A percentile compares a stretch with the other conserved stretches of the same genome.
These are phyloP conservation scores for Pachyramphus minor DNA, from an alignment of 2,113 vertebrate species.

Conservation along the genomic window DNA sequence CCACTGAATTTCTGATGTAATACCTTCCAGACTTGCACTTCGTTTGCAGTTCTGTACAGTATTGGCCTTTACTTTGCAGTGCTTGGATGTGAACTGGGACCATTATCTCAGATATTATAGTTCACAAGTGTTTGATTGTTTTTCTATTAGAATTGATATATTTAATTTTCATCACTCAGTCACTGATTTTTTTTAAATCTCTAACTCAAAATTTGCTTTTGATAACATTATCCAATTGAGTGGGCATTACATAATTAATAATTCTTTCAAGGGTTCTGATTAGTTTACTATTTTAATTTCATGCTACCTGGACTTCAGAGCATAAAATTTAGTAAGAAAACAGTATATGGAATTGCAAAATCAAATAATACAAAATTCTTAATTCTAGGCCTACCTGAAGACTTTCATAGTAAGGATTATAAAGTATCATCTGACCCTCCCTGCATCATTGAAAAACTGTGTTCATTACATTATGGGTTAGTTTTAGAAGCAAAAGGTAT, in stretches of 20 bases:
- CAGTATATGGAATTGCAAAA: not conserved
- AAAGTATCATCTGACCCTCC: conserved; percentile 77
- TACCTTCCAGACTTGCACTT: not conserved
- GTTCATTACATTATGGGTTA: conserved; percentile 86
- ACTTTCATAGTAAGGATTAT: conserved; percentile 85
- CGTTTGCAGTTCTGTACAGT: not conserved
- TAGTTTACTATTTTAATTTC: not conserved
- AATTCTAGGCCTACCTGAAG: conserved; percentile 83
- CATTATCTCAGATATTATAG: not conserved
- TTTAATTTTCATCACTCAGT: not conserved
- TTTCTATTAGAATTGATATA: not conserved
- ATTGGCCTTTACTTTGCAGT: not conserved
- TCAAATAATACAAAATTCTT: not conserved
- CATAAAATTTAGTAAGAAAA: not conserved
- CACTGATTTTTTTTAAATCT: not conserved
- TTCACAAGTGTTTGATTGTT: not conserved
- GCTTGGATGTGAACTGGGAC: not conserved
- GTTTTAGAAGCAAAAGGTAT: conserved; percentile 95
- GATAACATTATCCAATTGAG: not conserved
- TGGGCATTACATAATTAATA: not conserved
- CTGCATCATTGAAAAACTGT: conserved; percentile 91
- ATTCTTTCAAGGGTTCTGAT: not conserved
- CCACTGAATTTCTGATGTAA: not conserved
- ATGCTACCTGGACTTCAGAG: not conserved
- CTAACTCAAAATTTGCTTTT: not conserved